Evolutionary conservation across 2,888 invertebrate genomes (phyloP).

Genomic region (Galerucella calmariensis): DNA sequence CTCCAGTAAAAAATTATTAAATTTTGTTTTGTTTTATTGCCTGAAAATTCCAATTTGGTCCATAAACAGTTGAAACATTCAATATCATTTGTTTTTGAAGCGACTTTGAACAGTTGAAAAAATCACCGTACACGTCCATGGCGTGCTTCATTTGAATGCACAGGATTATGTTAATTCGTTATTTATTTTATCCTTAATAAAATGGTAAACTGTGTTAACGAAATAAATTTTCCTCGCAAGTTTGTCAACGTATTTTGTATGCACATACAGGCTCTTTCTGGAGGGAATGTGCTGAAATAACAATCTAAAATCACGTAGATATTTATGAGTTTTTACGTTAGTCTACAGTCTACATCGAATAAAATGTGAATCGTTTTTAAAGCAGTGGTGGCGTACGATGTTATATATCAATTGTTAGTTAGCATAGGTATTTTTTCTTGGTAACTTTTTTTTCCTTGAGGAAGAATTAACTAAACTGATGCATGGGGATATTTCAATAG

Average conservation of each 20-base stretch:
- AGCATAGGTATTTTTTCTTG: too few relatives aligned
- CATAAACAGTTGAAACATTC: not conserved
- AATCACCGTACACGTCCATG: not conserved
- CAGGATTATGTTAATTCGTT: constrained; percentile 47
- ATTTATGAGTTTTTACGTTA: constrained; percentile 19
- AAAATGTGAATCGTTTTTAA: not conserved
- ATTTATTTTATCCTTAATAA: constrained; percentile 47
- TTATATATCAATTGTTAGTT: not conserved
- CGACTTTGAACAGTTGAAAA: not conserved
- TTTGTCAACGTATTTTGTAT: constrained; percentile 32
- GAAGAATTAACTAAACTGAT: too few relatives aligned
- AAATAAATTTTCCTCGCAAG: constrained; percentile 38
- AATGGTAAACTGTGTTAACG: constrained; percentile 43
- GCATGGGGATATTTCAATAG: too few relatives aligned
- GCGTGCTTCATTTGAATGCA: constrained; percentile 40
- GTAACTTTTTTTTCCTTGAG: too few relatives aligned
- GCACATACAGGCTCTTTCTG: constrained; percentile 27
- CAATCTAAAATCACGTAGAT: constrained; percentile 29
- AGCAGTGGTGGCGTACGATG: not conserved
- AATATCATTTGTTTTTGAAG: not conserved
- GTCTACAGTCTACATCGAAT: not conserved
- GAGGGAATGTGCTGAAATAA: constrained; percentile 31
- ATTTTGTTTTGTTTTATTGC: too few relatives aligned
- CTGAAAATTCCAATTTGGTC: too few relatives aligned
- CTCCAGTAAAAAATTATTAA: too few relatives aligned